Evolutionary conservation across 2,113 vertebrate genomes (phyloP).

Genomic region (Urocynchramus pylzowi): DNA sequence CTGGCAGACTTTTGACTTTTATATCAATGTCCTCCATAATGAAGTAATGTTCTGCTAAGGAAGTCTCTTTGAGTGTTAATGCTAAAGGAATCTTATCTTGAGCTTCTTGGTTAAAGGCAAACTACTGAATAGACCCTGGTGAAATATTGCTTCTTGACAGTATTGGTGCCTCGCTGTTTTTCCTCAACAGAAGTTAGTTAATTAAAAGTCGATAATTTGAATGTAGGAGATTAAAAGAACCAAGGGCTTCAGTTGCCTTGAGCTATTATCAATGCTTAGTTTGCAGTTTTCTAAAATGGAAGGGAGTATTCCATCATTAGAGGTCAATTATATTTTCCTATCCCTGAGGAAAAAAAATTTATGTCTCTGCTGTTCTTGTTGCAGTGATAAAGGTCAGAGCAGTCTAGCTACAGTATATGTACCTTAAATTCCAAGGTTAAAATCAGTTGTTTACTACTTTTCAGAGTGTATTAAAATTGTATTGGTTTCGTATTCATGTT

Average conservation of each 20-base stretch:
- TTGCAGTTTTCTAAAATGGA: conserved; percentile 23
- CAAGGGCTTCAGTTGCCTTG: conserved; percentile 35
- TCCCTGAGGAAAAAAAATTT: neutral
- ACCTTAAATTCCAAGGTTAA: neutral
- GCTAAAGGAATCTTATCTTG: neutral
- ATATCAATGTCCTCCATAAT: neutral
- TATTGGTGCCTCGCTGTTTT: neutral
- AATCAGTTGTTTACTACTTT: neutral
- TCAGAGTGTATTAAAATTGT: neutral
- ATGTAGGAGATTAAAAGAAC: conserved; percentile 1
- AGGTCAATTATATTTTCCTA: conserved; percentile 55
- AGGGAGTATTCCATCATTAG: neutral
- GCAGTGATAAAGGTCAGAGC: neutral
- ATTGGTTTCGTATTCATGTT: neutral
- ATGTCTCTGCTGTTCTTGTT: neutral
- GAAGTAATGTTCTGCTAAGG: neutral
- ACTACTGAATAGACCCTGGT: neutral
- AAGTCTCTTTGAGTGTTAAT: neutral
- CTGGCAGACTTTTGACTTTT: neutral
- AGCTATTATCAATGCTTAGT: conserved; percentile 60
- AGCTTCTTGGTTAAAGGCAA: neutral
- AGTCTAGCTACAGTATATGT: neutral
- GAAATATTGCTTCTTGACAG: neutral
- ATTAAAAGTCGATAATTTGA: conserved; percentile 4
- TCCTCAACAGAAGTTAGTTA: neutral